Evolutionary conservation across 2,113 vertebrate genomes (phyloP).

Genomic region (Cepphus grylle): DNA sequence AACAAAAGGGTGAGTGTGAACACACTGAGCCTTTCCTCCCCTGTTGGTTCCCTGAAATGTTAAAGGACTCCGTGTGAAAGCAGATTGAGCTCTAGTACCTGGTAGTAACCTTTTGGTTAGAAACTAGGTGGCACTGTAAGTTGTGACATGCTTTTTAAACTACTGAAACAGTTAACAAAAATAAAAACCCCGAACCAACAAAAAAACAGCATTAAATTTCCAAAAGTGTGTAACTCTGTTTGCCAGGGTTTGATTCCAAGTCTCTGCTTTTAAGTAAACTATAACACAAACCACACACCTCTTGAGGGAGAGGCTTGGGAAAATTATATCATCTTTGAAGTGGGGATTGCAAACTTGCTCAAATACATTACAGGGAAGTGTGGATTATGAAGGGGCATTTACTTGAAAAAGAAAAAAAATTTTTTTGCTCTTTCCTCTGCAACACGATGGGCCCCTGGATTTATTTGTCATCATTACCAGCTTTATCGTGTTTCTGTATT

Average conservation of each 20-base stretch:
- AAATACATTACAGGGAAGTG: neutral
- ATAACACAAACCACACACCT: conserved; percentile 23
- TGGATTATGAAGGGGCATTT: neutral
- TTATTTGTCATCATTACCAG: neutral
- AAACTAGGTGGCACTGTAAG: conserved; percentile 7
- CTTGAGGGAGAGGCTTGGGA: conserved; percentile 20
- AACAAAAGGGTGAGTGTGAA: conserved; percentile 88
- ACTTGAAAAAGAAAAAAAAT: neutral
- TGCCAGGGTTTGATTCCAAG: conserved; percentile 14
- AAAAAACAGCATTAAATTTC: neutral
- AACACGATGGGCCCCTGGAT: rapidly evolving
- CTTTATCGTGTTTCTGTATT: neutral
- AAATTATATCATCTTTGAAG: conserved; percentile 13
- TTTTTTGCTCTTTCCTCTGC: neutral
- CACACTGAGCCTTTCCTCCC: neutral
- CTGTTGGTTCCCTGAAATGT: neutral
- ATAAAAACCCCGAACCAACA: neutral
- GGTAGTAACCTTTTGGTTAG: neutral
- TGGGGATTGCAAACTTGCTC: neutral
- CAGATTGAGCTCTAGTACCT: neutral
- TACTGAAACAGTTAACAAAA: neutral
- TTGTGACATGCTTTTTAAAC: neutral
- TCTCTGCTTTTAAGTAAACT: conserved; percentile 33
- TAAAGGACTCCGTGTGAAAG: neutral
- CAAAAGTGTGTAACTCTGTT: neutral